Conservation (phyloP, 2,113 vertebrate genomes). For the Isichthys henryi region DNA sequence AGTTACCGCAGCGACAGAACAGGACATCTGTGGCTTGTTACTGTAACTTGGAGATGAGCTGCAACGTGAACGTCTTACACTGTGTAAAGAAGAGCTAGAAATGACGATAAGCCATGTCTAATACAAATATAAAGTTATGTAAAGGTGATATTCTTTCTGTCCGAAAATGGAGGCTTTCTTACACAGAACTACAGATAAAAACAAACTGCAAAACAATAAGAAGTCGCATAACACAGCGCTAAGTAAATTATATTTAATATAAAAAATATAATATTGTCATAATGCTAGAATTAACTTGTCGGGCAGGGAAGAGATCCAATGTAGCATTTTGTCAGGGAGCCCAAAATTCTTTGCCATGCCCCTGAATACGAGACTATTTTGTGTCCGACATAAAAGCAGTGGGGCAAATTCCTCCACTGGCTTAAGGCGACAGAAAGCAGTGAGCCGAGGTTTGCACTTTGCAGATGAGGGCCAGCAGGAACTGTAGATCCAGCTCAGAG, state of each 20-base stretch:
- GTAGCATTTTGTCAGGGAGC: not conserved
- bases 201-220: not conserved
- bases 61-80: not conserved
- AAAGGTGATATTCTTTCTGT: not conserved
- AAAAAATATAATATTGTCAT: not conserved
- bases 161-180: not conserved
- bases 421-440: not conserved
- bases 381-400: not conserved
- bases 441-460: not conserved
- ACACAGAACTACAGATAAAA: not conserved
- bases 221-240: not conserved
- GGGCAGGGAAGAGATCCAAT: not conserved
- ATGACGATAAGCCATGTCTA: not conserved
- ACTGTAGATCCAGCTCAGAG: not conserved
- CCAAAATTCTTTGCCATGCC: not conserved
- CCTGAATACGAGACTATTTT: not conserved
- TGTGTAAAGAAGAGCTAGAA: not conserved
- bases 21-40: not conserved
- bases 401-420: not conserved
- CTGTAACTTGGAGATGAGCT: not conserved
- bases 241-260: not conserved
- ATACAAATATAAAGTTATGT: not conserved
- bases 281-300: not conserved
- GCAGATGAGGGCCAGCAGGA: not conserved
- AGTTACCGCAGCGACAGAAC: not conserved